Conservation (phyloP, 2,888 invertebrate species). For the Melinaea marsaeus region DNA sequence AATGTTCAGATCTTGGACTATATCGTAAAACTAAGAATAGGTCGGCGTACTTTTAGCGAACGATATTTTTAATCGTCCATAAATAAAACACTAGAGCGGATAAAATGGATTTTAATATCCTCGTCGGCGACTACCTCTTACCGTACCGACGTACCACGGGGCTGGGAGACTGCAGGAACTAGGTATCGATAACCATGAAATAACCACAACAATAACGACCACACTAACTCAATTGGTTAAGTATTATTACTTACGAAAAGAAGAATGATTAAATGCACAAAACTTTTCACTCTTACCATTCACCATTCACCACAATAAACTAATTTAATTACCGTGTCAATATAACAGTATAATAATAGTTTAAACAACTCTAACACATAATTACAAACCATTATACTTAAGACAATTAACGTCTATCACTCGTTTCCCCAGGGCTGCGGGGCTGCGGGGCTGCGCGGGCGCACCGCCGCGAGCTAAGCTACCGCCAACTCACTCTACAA, state of each 20-base stretch:
- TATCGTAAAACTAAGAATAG: conserved; percentile 59
- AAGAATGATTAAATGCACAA: no score
- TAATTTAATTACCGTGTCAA: conserved; percentile 1
- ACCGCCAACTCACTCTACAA: conserved; percentile 47
- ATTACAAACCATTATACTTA: conserved; percentile 51
- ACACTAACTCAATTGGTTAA: no score
- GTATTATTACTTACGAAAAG: no score
- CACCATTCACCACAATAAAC: neutral
- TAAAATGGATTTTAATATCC: no score
- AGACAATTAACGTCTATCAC: conserved; percentile 66
- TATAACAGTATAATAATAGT: conserved; percentile 1
- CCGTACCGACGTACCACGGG: no score
- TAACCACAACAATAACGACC: no score
- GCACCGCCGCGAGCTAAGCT: conserved; percentile 45
- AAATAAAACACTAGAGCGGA: no score
- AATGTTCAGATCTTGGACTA: conserved; percentile 35
- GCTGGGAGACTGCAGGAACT: no score
- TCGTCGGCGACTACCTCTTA: neutral
- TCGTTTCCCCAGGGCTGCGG: conserved; percentile 30
- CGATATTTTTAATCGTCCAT: no score
- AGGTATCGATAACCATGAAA: no score
- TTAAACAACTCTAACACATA: conserved; percentile 34
- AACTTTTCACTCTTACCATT: no score
- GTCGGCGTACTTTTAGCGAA: conserved; percentile 21
- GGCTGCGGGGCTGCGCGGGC: conserved; percentile 37